Evolutionary conservation across 2,888 invertebrate species (phyloP), one percentile per base, ranked within the genome.

Genomic region (Xylocampa areola): DNA sequence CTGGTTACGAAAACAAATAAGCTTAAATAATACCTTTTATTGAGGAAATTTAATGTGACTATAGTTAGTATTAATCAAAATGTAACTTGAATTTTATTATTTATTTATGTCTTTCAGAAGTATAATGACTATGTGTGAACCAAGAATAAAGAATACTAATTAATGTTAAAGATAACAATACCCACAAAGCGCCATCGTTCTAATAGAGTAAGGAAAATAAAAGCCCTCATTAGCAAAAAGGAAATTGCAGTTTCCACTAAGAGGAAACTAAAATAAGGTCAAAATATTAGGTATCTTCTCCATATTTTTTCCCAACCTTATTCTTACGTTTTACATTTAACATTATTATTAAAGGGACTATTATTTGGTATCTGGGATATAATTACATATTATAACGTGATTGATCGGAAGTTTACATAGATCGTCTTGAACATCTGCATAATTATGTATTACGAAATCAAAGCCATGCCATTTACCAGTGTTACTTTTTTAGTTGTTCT

Each of bases 211-310:
- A 80, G 84, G 81, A 84, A 87, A 87, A 92, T 90, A 88, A 90
- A 89, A 87, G 87, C 84, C 82, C 91, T 92, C 92, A 91, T 92
- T 92, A 92, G 90, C 84, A 90, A 87, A 89, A 88, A 86, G 92
- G 92, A 92, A 93, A 91, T 92, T 92, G 91, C 92, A 90, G 87
- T 87, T 90, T 88, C 87, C 86, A 77, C 82, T 80, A 79, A 81
- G 79, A 85, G 84, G 85, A 88, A 88, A 86, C 88, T 88, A 87
- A 88, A 92, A 92, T 91, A 90, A 90, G 91, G 92, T 90, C 90
- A 89, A 88, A 88, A 88, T 88, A 85, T 87, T 88, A 87, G 84
- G 85, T 85, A 83, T 86, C 58, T 86, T 81, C 69, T 67, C 68
- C 68, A 77, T 71, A 66, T 82, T 85, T 86, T 87, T 79, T 76